Conservation (phyloP, 2,113 vertebrate species). For the Oxygymnocypris stewartii region DNA sequence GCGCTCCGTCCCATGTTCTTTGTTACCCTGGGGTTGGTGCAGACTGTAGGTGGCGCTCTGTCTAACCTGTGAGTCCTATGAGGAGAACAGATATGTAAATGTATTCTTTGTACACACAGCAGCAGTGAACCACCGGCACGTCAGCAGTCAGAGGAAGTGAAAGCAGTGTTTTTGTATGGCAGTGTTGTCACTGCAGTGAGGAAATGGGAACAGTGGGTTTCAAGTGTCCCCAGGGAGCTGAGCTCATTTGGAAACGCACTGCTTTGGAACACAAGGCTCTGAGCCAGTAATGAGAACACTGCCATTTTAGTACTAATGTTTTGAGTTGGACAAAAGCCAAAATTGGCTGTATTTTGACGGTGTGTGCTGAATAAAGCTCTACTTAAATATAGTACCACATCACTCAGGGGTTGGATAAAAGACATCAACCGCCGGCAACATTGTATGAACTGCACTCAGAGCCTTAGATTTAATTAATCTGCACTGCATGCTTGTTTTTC, state of each 20-base stretch:
- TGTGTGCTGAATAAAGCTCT: neutral
- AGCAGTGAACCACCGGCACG: conserved; percentile 68
- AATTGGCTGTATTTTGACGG: neutral
- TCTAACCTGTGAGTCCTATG: conserved; percentile 90
- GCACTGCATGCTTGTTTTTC: neutral
- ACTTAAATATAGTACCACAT: neutral
- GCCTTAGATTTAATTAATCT: neutral
- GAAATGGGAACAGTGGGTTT: conserved; percentile 50
- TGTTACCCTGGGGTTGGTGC: conserved; percentile 98
- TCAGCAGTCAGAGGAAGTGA: conserved; percentile 25
- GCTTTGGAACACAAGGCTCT: conserved; percentile 38
- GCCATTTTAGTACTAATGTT: conserved; percentile 33
- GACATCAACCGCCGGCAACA: neutral
- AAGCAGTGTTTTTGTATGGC: conserved; percentile 38
- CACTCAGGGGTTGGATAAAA: neutral
- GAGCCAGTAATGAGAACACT: conserved; percentile 29
- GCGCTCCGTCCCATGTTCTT: conserved; percentile 95
- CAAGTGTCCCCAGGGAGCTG: conserved; percentile 31
- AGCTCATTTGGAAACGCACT: conserved; percentile 48
- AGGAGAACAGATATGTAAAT: neutral
- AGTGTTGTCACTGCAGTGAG: conserved; percentile 51
- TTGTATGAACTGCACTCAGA: neutral
- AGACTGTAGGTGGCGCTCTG: conserved; percentile 94
- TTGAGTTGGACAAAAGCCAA: conserved; percentile 7
- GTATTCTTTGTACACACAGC: conserved; percentile 33